These are phyloP conservation scores for Drosophila nasuta DNA, from an alignment of 1,140 invertebrate species.

Conservation along the genomic window DNA sequence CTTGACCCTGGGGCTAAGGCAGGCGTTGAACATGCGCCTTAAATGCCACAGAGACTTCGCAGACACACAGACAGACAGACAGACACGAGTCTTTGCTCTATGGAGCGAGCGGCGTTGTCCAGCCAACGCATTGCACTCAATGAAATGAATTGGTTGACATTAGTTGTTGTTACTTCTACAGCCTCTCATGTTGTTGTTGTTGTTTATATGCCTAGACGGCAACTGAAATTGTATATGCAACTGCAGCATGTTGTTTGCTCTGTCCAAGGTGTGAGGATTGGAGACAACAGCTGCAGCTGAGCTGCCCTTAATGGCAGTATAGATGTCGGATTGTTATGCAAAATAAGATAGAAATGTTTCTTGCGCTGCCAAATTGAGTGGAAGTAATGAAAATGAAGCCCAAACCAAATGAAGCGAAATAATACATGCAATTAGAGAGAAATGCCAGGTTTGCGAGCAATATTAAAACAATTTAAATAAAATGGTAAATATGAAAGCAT, in stretches of 20 bases:
- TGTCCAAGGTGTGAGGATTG: constrained; percentile 67
- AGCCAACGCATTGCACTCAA: constrained; percentile 79
- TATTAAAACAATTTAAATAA: neutral
- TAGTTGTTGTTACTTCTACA: constrained; percentile 55
- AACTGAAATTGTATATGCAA: constrained; percentile 69
- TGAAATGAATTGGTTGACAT: constrained; percentile 82
- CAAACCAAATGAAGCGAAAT: neutral
- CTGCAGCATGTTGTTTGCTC: constrained; percentile 10
- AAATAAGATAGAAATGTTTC: constrained; percentile 55
- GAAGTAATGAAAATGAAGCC: neutral
- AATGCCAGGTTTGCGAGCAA: neutral
- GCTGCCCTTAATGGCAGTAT: constrained; percentile 77
- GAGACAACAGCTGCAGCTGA: constrained; percentile 67
- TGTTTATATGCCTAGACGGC: constrained; percentile 38
- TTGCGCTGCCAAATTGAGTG: constrained; percentile 31
- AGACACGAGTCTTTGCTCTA: constrained; percentile 30
- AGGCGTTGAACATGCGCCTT: constrained; percentile 74
- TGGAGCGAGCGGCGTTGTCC: constrained; percentile 23
- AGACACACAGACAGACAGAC: neutral
- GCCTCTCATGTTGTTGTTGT: neutral
- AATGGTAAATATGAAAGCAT: too few relatives aligned
- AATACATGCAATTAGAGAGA: neutral
- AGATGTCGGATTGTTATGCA: constrained; percentile 74
- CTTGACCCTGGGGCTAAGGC: constrained; percentile 80
- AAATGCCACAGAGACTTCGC: constrained; percentile 62